Percentiles rank a stretch among this genome's conserved stretches.
phyloP scores from a whole-genome alignment of 1,140 invertebrate species.

The Saxidomus purpurata region DNA sequence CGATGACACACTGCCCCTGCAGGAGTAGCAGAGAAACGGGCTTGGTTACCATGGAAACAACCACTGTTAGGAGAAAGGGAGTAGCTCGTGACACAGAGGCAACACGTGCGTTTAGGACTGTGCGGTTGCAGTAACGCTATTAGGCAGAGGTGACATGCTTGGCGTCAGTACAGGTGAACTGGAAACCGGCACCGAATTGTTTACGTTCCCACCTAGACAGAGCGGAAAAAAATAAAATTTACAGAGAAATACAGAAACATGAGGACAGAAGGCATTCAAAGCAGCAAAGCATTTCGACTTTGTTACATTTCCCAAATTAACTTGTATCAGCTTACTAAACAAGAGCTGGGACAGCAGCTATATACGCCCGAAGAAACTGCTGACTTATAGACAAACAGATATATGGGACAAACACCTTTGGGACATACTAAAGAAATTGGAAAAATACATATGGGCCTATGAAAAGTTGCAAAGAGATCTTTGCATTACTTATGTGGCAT shows the following conservation, averaged over 20 bases:
- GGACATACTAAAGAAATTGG: too few relatives aligned
- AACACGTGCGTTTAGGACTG: slow-evolving; percentile 55
- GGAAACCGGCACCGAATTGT: slow-evolving; percentile 59
- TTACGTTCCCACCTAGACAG: slow-evolving; percentile 48
- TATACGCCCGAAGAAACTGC: too few relatives aligned
- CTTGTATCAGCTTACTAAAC: background rate
- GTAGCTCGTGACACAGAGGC: slow-evolving; percentile 34
- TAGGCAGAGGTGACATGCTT: slow-evolving; percentile 62
- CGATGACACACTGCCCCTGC: background rate
- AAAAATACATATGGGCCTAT: too few relatives aligned
- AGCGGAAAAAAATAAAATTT: slow-evolving; percentile 32
- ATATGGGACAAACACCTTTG: too few relatives aligned
- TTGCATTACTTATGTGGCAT: too few relatives aligned
- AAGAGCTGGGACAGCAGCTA: too few relatives aligned
- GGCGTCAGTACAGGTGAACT: slow-evolving; percentile 57
- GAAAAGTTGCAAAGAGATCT: too few relatives aligned
- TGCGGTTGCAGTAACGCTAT: slow-evolving; percentile 62
- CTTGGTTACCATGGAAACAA: slow-evolving; percentile 24
- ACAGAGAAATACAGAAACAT: slow-evolving; percentile 45
- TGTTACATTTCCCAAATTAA: background rate
- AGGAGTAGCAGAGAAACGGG: slow-evolving; percentile 5
- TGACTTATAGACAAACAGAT: too few relatives aligned
- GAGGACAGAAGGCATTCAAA: slow-evolving; percentile 26
- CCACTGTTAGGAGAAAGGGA: slow-evolving; percentile 44
- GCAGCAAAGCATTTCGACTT: slow-evolving; percentile 17